Conservation (phyloP, 2,113 vertebrate species). For the Anser brachyrhynchus region DNA sequence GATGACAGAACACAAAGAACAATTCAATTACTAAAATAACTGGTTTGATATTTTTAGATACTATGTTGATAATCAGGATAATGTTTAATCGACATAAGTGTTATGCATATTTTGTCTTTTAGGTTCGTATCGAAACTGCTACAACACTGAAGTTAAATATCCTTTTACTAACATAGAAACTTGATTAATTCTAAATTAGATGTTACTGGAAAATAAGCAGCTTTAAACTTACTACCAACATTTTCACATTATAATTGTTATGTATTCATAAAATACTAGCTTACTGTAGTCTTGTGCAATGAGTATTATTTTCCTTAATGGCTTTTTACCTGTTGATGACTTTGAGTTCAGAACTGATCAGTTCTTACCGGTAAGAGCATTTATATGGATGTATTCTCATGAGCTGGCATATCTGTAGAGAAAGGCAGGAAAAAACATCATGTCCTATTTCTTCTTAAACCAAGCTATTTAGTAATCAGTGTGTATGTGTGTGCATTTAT, state of each 20-base stretch:
- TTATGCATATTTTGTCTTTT: conserved; percentile 52
- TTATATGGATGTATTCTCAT: not conserved
- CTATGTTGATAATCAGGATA: not conserved
- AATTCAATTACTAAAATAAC: not conserved
- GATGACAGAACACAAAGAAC: not conserved
- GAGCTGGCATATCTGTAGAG: not conserved
- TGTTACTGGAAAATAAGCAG: not conserved
- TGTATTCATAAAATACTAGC: not conserved
- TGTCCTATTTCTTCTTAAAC: not conserved
- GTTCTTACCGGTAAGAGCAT: conserved; percentile 89
- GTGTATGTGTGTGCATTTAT: not conserved
- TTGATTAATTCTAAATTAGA: not conserved
- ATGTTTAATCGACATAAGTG: accelerated
- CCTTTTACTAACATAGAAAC: conserved; percentile 75
- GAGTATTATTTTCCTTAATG: conserved; percentile 79
- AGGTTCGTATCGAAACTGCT: conserved; percentile 97
- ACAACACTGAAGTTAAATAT: conserved; percentile 98
- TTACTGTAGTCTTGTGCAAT: not conserved
- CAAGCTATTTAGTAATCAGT: not conserved
- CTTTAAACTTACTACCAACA: not conserved
- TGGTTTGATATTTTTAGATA: not conserved
- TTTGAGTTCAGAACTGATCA: conserved; percentile 98
- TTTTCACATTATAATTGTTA: not conserved
- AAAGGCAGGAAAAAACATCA: not conserved
- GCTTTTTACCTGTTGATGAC: conserved; percentile 90